Evolutionary conservation across 1,140 invertebrate genomes (phyloP).

Genomic region (Papilio polyxenes): DNA sequence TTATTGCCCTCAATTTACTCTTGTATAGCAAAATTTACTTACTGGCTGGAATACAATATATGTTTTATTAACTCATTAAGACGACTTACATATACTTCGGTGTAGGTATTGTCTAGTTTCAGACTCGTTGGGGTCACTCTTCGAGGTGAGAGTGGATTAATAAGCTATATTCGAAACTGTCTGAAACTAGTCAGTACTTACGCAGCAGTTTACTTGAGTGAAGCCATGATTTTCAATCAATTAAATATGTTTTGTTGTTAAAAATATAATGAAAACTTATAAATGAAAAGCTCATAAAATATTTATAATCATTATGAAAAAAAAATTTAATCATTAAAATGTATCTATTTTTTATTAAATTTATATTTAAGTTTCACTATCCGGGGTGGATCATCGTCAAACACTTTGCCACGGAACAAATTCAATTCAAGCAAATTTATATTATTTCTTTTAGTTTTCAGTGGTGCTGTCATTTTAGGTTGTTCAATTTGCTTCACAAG

Average conservation of each 20-base stretch:
- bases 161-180: no score
- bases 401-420: constrained; percentile 56
- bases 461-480: constrained; percentile 45
- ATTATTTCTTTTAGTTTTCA: constrained; percentile 47
- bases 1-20: constrained; percentile 7
- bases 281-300: constrained; percentile 29
- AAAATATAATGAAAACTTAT: not conserved
- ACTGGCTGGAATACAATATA: not conserved
- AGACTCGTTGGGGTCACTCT: no score
- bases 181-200: no score
- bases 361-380: constrained; percentile 42
- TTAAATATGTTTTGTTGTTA: not conserved
- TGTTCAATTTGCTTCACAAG: constrained; percentile 50
- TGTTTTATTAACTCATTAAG: not conserved
- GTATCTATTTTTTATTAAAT: constrained; percentile 30
- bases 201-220: no score
- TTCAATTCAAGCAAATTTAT: constrained; percentile 54
- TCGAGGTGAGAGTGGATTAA: no score
- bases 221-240: no score
- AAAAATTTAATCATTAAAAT: constrained; percentile 10
- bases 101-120: no score
- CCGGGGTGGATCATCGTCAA: constrained; percentile 45
- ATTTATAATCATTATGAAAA: not conserved
- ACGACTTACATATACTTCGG: no score
- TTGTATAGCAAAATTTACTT: not conserved